Evolutionary conservation across 2,113 vertebrate genomes (phyloP), one percentile per base, ranked within the genome.

Genomic region (Burhinus bistriatus): DNA sequence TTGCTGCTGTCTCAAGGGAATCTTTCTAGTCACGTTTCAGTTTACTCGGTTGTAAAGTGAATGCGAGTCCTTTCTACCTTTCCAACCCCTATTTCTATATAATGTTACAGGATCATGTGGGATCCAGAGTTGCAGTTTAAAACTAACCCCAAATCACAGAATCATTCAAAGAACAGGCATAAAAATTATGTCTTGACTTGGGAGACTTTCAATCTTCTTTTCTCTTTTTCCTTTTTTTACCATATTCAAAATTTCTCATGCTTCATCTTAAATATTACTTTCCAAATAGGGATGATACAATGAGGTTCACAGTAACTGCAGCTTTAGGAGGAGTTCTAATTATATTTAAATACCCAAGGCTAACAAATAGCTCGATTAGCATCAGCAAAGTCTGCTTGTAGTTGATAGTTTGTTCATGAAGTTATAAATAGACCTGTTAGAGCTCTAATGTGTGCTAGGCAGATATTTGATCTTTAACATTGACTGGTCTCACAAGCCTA

Each of bases 241-340:
- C 11, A 4, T 79, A 69, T 40, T 87, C 15, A 55, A 47, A 38
- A 49, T 75, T 83, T 65, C 45, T 89, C 5, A 20, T 58, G 30
- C 18, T 79, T 83, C 15, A 17, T 54, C 42, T 80, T 47, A 71
- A 89, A 40, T 5, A 44, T 3, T 59, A 15, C 26, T 72, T 62
- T 77, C 73, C 47, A 51, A 45, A 75, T 51, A 38, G 66, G 79
- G 90, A 17, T 47, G 44, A 12, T 61, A 36, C 57, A 20, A 79
- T 49, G 83, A 92, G 47, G 38, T 94, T 94, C 70, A 75, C 70
- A 9, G 79, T 85, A 64, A 17, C 90, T 82, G 49, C 72, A 40
- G 90, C 89, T 95, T 95, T 77, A 87, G 93, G 62, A 94, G 40
- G 85, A 94, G 83, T 96, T 93, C 69, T 92, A 92, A 95, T 96